Conservation (phyloP, 2,113 vertebrate genomes). For the Serinus canaria region DNA sequence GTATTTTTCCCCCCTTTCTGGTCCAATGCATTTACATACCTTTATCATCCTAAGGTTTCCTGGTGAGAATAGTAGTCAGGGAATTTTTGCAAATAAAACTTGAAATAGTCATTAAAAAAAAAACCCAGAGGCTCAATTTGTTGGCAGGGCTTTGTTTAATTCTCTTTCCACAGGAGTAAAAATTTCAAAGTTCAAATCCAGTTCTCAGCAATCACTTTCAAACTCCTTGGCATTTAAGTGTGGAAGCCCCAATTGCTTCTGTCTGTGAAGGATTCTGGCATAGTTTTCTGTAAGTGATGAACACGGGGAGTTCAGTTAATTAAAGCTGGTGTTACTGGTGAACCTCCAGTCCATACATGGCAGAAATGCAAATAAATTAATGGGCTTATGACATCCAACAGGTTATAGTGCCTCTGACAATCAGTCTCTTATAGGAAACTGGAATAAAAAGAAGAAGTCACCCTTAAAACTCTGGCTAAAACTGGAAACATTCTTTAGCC, state of each 20-base stretch:
- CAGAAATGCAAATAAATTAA: background rate
- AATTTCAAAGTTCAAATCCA: background rate
- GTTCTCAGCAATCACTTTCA: background rate
- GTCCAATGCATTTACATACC: background rate
- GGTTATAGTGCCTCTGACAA: background rate
- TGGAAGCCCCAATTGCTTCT: background rate
- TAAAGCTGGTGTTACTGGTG: background rate
- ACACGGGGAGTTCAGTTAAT: background rate
- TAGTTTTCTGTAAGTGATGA: background rate
- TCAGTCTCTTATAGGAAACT: background rate
- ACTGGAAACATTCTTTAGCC: background rate
- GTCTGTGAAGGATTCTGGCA: background rate
- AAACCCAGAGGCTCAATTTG: rapidly evolving
- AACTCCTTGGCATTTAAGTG: background rate
- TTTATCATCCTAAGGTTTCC: background rate
- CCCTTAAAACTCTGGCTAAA: background rate
- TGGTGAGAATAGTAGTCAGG: background rate
- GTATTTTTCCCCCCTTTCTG: background rate
- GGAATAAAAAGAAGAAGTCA: background rate
- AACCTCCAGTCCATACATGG: background rate
- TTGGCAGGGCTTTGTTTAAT: background rate
- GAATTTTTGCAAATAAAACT: background rate
- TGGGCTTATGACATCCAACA: background rate
- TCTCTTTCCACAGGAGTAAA: background rate
- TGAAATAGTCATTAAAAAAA: background rate